phyloP scores from a whole-genome alignment of 64 coral and sea anemone genomes.

The Actinia tenebrosa region DNA sequence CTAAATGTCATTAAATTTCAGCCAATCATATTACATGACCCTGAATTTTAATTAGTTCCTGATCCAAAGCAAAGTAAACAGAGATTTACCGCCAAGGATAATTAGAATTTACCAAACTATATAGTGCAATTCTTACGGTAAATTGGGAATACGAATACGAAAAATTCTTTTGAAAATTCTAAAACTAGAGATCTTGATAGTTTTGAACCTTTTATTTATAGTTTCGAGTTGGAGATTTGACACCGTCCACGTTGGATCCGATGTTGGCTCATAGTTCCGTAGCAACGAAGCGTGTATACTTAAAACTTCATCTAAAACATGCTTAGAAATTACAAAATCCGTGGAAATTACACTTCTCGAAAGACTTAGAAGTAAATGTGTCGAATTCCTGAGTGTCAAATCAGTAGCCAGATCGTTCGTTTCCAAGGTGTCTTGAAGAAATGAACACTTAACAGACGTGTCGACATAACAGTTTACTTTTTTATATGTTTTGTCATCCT shows the following conservation, averaged over 20 bases:
- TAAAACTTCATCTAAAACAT: not conserved
- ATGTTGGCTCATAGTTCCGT: not conserved
- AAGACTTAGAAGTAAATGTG: not conserved
- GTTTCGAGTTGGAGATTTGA: not conserved
- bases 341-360: not conserved
- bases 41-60: not conserved
- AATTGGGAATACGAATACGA: not conserved
- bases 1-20: not conserved
- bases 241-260: not conserved
- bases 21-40: not conserved
- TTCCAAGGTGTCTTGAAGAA: not conserved
- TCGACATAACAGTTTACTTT: not conserved
- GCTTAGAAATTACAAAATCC: not conserved
- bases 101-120: not conserved
- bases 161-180: not conserved
- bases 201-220: not conserved
- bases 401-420: not conserved
- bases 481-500: not conserved
- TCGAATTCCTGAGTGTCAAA: not conserved
- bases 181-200: not conserved
- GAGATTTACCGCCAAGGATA: not conserved
- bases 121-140: not conserved
- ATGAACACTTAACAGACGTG: not conserved
- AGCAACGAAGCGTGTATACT: not conserved
- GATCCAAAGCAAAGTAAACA: not conserved